phyloP scores from a whole-genome alignment of 92 coral and sea anemone genomes.

The Galaxea fascicularis region DNA sequence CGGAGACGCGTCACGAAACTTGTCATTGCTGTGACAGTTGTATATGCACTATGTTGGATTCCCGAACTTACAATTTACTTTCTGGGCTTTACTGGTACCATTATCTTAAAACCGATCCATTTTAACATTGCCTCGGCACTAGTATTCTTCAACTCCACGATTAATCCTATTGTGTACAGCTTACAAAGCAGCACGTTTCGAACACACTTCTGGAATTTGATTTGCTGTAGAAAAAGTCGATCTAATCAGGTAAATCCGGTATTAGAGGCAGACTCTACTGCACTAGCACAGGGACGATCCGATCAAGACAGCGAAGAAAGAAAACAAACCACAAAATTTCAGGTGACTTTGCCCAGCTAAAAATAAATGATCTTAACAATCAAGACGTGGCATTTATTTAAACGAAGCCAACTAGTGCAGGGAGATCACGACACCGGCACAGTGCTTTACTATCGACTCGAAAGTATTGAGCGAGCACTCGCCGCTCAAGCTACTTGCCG shows the following conservation, averaged over 20 bases:
- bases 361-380: not conserved
- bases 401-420: too few species aligned
- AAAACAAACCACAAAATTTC: not conserved
- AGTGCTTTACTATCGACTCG: too few species aligned
- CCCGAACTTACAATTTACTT: conserved; percentile 46
- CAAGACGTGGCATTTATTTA: not conserved
- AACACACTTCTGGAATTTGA: conserved; percentile 18
- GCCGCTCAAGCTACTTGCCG: too few species aligned
- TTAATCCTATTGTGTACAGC: conserved; percentile 37
- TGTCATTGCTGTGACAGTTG: conserved; percentile 49
- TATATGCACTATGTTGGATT: conserved; percentile 50
- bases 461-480: too few species aligned
- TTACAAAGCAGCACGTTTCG: conserved; percentile 43
- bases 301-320: not conserved
- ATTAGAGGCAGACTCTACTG: not conserved
- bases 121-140: conserved; percentile 35
- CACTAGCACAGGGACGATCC: not conserved
- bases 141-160: conserved; percentile 36
- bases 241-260: not conserved
- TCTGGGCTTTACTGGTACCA: conserved; percentile 42
- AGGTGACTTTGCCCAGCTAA: not conserved
- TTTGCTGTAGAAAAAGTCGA: conserved; percentile 7
- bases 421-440: too few species aligned
- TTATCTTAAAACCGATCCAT: conserved; percentile 7
- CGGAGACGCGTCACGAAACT: conserved; percentile 51